Conservation (phyloP, 2,888 invertebrate species). For the Rhagium mordax region DNA sequence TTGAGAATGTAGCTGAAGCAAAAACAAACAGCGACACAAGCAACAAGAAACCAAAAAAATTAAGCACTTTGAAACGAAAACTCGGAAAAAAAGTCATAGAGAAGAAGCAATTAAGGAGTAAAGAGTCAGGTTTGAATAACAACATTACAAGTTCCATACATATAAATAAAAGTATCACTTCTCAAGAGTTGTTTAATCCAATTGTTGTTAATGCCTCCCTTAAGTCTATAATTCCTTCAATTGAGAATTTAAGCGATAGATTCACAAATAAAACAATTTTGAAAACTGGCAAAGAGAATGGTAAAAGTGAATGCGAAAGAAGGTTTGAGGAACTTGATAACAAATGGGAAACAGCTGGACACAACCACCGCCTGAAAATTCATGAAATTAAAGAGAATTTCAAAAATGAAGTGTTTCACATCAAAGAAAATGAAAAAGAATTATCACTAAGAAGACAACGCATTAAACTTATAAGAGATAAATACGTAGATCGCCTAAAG, state of each 20-base stretch:
- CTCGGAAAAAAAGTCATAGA: background rate
- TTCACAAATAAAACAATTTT: background rate
- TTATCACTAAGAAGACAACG: conserved; percentile 49
- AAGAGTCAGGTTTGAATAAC: background rate
- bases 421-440: conserved; percentile 55
- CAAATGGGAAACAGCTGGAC: conserved; percentile 52
- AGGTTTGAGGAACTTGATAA: conserved; percentile 58
- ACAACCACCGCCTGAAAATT: conserved; percentile 55
- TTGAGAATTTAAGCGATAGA: background rate
- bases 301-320: conserved; percentile 58
- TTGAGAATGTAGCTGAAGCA: background rate
- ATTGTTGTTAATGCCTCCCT: background rate
- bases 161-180: background rate
- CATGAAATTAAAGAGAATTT: conserved; percentile 58
- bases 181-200: background rate
- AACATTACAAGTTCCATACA: background rate
- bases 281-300: conserved; percentile 50
- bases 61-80: conserved; percentile 13
- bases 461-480: conserved; percentile 55
- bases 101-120: background rate
- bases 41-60: conserved; percentile 6
- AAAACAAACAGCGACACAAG: background rate
- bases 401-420: conserved; percentile 52
- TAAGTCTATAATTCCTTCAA: background rate
- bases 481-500: conserved; percentile 55